Percentiles rank a stretch among this genome's conserved stretches.
Conservation (phyloP, 2,113 vertebrate species). For the Chaenocephalus aceratus region DNA sequence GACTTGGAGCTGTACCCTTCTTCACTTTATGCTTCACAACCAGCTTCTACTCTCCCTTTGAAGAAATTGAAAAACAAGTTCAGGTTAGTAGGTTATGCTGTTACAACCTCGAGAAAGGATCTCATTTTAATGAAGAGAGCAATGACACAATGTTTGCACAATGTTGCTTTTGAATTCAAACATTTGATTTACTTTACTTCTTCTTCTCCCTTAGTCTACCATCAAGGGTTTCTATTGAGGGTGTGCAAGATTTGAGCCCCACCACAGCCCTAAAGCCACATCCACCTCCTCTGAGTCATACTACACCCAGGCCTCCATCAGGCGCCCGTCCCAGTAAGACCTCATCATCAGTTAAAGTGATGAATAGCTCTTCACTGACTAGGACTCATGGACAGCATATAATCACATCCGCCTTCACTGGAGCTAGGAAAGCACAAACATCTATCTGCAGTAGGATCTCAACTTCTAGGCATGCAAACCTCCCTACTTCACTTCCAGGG, state of each 20-base stretch:
- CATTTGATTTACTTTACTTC: no score
- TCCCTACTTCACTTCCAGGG: not conserved
- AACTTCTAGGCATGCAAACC: not conserved
- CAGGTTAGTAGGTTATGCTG: slow-evolving; percentile 48
- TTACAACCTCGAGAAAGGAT: not conserved
- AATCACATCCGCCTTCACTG: slow-evolving; percentile 9
- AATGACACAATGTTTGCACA: not conserved
- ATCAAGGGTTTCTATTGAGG: slow-evolving; percentile 27
- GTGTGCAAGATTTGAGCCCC: not conserved
- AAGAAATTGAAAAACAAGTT: slow-evolving; percentile 29
- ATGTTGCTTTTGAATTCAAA: not conserved
- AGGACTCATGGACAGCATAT: slow-evolving; percentile 13
- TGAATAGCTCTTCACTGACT: not conserved
- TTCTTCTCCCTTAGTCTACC: no score
- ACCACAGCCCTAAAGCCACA: slow-evolving; percentile 24
- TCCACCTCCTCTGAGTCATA: slow-evolving; percentile 21
- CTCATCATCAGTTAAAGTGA: slow-evolving; percentile 5
- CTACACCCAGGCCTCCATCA: slow-evolving; percentile 45
- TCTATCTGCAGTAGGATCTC: slow-evolving; percentile 3
- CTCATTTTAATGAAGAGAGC: not conserved
- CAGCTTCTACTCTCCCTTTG: not conserved
- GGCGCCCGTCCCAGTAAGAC: slow-evolving; percentile 1
- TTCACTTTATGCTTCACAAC: not conserved
- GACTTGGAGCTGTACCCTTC: slow-evolving; percentile 61
- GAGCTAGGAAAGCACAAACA: slow-evolving; percentile 8